Base-by-base conservation (phyloP, 1,140 invertebrate species). In the Drosophila funebris region DNA sequence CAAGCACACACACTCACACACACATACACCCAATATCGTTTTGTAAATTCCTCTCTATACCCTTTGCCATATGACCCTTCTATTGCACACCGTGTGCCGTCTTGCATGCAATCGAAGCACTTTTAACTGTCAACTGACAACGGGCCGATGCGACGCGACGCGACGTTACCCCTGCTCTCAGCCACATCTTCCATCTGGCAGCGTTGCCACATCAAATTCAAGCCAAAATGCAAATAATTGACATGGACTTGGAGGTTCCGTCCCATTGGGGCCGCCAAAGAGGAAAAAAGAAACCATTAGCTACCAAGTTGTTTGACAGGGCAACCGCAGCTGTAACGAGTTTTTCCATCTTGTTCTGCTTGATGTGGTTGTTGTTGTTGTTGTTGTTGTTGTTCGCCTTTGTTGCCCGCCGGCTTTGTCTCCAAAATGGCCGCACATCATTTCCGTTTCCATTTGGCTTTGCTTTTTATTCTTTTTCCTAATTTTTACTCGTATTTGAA, bases 191-290 rank as follows among this genome's bases (percentile, higher is more conserved):
- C 9, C 29, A 61, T 36, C 29, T 53, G 36, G 6, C 22, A 20
- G 24, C 27, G 64, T 50, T 58, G 53, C 50, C 69, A 67, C 46
- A 67, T 72, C 63, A 58, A 60, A 62, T 46, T 22, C 56, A 37
- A 69, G 50, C 57, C 48, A 18, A 72, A 75, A 85, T 87, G 81
- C 81, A 85, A 85, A 85, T 85, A 85, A 85, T 87, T 81, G 81
- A 78, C 77, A 68, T 84, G 64, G 24, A 77, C 57, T 44, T 76
- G 53, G 22, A 39, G 56, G 37, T 48, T 11, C 33, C 27, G n/a
- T 31, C n/a, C 33, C 27, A 8, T 31, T 13, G 4, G 20, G 20
- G 20, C 27, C 20, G 14, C 9, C 11, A 14, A 37, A 13, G n/a
- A 13, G 14, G 20, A 56, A 20, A 16, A 11, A 18, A 14, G 11